Base-by-base conservation (phyloP, 2,797 vertebrate genomes). In the Oryzias dopingdopingensis region DNA sequence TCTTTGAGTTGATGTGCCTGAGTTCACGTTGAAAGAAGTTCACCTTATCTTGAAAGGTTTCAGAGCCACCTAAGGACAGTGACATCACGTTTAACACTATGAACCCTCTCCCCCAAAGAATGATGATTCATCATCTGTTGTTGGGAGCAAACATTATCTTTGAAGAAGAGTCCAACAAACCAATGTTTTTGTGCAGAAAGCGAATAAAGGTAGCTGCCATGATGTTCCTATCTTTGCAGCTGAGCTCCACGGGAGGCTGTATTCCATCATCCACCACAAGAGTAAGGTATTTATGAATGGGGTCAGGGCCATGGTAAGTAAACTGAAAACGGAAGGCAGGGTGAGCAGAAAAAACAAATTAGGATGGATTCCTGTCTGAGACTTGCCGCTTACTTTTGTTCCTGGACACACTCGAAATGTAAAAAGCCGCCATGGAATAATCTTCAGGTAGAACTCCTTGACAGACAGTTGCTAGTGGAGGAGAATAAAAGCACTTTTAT, bases 401-500 rank as follows among this genome's bases (percentile, higher is more conserved):
- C 97, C 97, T 53, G 97, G 97, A 83, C 97, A 99, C 0, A 99
- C 97, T 82, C 97, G 92, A 82, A 98, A 99, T 67, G 97, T 99
- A 72, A 95, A 98, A 89, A 99, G 96, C 70, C 96, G 95, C 97
- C 97, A 98, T 0, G 97, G 97, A 89, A 99, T 98, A 78, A 99
- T 98, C 90, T 97, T 97, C 93, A 99, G 90, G 85, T 99, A 99
- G 89, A 98, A 99, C 75, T 99, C 97, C 88, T 99, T 99, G 74
- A 99, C 95, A 15, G 96, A 98, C 72, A 99, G 93, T 97, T 99
- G 97, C 97, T 99, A 88, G 78, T 84, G 63, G 37, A 72, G 4
- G 74, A 61, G 52, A 60, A 37, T 32, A 8, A 4, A 29, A 18
- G 53, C 17, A 66, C 42, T 0, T 16, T 17, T 42, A 48, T 37